Conservation (phyloP, 37 sponge, comb jelly and placozoan genomes). For the Lycopodina hypogea region DNA sequence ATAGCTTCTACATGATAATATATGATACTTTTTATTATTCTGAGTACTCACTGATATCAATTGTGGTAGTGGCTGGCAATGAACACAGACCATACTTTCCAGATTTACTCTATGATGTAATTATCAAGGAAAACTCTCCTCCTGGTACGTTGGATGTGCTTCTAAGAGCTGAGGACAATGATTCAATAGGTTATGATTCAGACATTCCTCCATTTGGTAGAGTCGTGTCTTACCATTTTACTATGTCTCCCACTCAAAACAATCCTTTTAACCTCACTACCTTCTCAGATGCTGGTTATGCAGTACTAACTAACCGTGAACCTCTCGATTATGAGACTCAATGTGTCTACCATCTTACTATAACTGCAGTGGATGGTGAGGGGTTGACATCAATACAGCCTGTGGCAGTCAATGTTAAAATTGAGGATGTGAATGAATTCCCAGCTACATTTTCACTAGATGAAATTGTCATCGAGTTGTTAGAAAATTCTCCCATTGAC, state of each 20-base stretch:
- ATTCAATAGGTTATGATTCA: slow-evolving; percentile 7
- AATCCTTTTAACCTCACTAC: slow-evolving; percentile 37
- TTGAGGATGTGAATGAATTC: slow-evolving; percentile 43
- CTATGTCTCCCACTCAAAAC: slow-evolving; percentile 21
- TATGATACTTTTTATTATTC: slow-evolving; percentile 32
- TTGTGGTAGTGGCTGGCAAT: slow-evolving; percentile 19
- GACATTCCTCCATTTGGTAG: slow-evolving; percentile 16
- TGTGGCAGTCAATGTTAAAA: slow-evolving; percentile 17
- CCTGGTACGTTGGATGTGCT: background rate
- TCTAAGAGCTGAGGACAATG: slow-evolving; percentile 38
- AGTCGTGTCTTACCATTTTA: slow-evolving; percentile 36
- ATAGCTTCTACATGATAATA: slow-evolving; percentile 24
- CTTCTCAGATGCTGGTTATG: slow-evolving; percentile 17
- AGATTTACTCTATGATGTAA: slow-evolving; percentile 9
- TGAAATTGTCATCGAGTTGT: background rate
- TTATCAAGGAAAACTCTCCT: slow-evolving; percentile 24
- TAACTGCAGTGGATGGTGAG: slow-evolving; percentile 37
- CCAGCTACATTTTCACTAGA: slow-evolving; percentile 15
- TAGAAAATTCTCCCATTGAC: slow-evolving; percentile 28
- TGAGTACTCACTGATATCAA: background rate
- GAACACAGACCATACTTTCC: slow-evolving; percentile 29
- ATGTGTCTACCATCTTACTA: slow-evolving; percentile 6
- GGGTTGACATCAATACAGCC: slow-evolving; percentile 29
- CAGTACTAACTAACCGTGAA: slow-evolving; percentile 24
- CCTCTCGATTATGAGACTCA: slow-evolving; percentile 46